These are phyloP conservation scores for Dynastes hyllus DNA, from an alignment of 2,888 invertebrate species.

Conservation along the genomic window DNA sequence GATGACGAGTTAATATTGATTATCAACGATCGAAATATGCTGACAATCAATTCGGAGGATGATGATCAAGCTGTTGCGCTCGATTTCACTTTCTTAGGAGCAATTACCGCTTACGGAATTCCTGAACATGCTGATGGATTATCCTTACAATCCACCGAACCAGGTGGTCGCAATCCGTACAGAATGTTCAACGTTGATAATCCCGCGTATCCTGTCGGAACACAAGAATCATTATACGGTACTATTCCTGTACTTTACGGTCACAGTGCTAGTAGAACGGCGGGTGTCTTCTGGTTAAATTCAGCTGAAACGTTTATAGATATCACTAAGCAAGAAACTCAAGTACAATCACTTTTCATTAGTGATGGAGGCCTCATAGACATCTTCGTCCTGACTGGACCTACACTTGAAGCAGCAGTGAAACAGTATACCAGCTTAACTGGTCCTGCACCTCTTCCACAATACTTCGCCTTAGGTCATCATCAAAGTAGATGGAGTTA, in stretches of 20 bases:
- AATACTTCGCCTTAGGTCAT: slow-evolving; percentile 89
- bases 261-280: slow-evolving; percentile 67
- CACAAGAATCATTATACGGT: slow-evolving; percentile 94
- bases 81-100: slow-evolving; percentile 93
- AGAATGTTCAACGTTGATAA: slow-evolving; percentile 95
- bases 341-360: slow-evolving; percentile 85
- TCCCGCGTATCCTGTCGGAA: slow-evolving; percentile 93
- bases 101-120: slow-evolving; percentile 92
- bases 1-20: slow-evolving; percentile 80
- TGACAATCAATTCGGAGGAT: slow-evolving; percentile 69
- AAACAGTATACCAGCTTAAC: slow-evolving; percentile 89
- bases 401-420: slow-evolving; percentile 86
- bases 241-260: slow-evolving; percentile 94
- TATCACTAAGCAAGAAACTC: slow-evolving; percentile 68
- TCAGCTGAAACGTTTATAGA: slow-evolving; percentile 54
- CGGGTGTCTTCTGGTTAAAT: slow-evolving; percentile 54
- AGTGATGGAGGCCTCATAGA: slow-evolving; percentile 96
- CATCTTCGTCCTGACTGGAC: slow-evolving; percentile 91
- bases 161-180: slow-evolving; percentile 86
- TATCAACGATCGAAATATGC: slow-evolving; percentile 64
- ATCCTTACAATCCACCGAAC: slow-evolving; percentile 84
- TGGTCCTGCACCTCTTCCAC: slow-evolving; percentile 90
- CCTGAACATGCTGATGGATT: slow-evolving; percentile 96
- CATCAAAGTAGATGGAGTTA: slow-evolving; percentile 99
- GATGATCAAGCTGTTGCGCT: slow-evolving; percentile 91